Conservation (phyloP, 2,797 vertebrate genomes). For the Iguana delicatissima region DNA sequence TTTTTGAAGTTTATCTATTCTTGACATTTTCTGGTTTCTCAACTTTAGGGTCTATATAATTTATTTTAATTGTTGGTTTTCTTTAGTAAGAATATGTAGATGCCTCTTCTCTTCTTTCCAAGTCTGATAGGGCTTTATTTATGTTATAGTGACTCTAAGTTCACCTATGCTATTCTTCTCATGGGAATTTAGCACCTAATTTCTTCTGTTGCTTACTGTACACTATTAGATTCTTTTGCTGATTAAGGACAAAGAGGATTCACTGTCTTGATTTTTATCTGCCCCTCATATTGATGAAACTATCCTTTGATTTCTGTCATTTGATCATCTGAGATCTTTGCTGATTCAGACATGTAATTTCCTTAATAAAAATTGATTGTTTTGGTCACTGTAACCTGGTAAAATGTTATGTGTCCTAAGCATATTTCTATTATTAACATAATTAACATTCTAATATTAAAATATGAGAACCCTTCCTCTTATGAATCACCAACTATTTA, state of each 20-base stretch:
- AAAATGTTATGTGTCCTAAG: neutral
- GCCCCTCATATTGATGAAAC: neutral
- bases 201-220: neutral
- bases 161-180: conserved; percentile 4
- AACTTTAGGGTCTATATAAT: no score
- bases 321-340: neutral
- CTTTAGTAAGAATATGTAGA: neutral
- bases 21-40: neutral
- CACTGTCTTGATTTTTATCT: neutral
- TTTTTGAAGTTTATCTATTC: neutral
- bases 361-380: neutral
- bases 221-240: neutral
- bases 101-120: neutral
- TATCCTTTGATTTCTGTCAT: neutral
- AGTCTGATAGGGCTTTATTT: neutral
- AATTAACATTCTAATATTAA: conserved; percentile 2
- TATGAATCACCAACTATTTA: neutral
- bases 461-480: neutral
- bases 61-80: neutral
- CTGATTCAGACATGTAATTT: neutral
- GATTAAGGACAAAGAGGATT: neutral
- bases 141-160: neutral
- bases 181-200: neutral
- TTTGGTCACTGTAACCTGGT: neutral
- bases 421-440: conserved; percentile 6